Evolutionary conservation across 2,113 vertebrate genomes (phyloP), one percentile per base, ranked within the genome.

Genomic region (Melanerpes aurifrons): DNA sequence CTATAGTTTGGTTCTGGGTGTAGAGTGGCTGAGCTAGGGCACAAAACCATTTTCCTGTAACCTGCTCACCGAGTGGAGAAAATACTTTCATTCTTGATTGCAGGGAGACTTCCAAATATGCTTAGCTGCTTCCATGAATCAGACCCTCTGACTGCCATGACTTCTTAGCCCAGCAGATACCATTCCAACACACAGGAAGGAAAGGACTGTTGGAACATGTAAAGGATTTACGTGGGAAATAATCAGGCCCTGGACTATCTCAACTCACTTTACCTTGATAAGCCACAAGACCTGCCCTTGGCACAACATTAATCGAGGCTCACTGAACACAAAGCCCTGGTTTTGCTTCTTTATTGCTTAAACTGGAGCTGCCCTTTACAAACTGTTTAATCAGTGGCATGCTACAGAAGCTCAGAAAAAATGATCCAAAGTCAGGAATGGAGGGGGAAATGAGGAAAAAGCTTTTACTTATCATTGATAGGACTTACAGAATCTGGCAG

Each of bases 51-150:
- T 74, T 87, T 53, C 69, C 72, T 70, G 15, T 57, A 53, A 57
- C 28, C 66, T 81, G 92, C 32, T 86, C 93, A 83, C 45, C 57
- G 78, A 54, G n/a, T 82, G 48, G 53, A 69, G 86, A 71, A 73
- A 79, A 59, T 7, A 28, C 81, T 73, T 87, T 31, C 24, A 28
- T 58, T 85, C 56, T 48, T 82, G 78, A 63, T 18, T 91, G 85
- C 87, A 86, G 72, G 73, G 63, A 56, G 45, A 86, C 78, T 86
- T 92, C 80, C 76, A 84, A 81, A 73, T 6, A 72, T 50, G 47
- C 64, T 85, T 73, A 79, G 85, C 40, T 73, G 64, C 71, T 61
- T 66, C 31, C 68, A 80, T 89, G 74, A 91, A 94, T 94, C 89
- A 93, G 82, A 16, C 12, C 47, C 64, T 77, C 45, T 29, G n/a